Evolutionary conservation across 2,113 vertebrate genomes (phyloP), one percentile per base, ranked within the genome.

Genomic region (Sturnus vulgaris): DNA sequence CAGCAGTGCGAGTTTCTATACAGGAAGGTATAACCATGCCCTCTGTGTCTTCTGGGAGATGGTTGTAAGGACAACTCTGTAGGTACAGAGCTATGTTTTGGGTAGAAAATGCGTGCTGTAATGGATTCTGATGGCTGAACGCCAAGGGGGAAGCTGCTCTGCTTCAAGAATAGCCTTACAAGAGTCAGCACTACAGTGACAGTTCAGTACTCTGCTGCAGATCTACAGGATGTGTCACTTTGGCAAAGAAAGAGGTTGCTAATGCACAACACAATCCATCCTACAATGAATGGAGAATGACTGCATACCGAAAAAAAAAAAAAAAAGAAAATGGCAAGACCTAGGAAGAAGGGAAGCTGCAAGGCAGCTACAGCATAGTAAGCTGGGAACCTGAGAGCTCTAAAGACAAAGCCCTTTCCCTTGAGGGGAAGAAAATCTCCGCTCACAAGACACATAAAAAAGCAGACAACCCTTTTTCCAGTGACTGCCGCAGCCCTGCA

Each of bases 171-270:
- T 93, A 95, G 95, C 95, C 97, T 94, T 88, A 88, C 53, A 53
- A 93, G 92, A 96, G 91, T 97, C 95, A 96, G 93, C 97, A 89
- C 82, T 93, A 97, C 93, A 96, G 87, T 88, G 93, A 93, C 93
- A 94, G 92, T 95, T 96, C 90, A 95, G 82, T 92, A 92, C 71
- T 92, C 84, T 80, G 90, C 94, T 94, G 94, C 93, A 95, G 44
- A 96, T 63, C 94, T 96, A 94, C 92, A 94, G 91, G 96, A 97
- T 96, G 92, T 96, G 92, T 95, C 95, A 94, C 94, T 96, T 78
- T 93, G 95, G 97, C 94, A 94, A 47, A 89, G 95, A 94, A 92
- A 88, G 89, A 95, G 78, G 60, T 50, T 88, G 92, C 70, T 79
- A 86, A 95, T 77, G 92, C 88, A 92, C 94, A 95, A 94, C 91